Evolutionary conservation across 2,113 vertebrate genomes (phyloP).

Genomic region (Danio rerio): DNA sequence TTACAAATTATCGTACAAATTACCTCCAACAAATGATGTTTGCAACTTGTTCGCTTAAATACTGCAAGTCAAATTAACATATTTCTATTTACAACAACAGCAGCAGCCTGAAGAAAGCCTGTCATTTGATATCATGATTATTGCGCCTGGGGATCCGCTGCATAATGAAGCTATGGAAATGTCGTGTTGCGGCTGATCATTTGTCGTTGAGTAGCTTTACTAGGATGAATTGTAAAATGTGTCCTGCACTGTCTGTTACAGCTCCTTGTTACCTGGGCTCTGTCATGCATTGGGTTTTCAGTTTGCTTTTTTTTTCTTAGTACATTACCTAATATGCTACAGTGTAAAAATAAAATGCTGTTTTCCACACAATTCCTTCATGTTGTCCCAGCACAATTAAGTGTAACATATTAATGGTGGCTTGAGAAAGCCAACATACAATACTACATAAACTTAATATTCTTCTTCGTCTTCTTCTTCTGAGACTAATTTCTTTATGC

Average conservation of each 20-base stretch:
- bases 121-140: conserved; percentile 50
- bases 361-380: too few relatives aligned
- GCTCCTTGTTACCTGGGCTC: not conserved
- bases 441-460: too few relatives aligned
- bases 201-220: conserved; percentile 26
- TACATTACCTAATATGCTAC: too few relatives aligned
- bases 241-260: conserved; percentile 1
- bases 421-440: too few relatives aligned
- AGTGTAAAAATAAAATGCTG: too few relatives aligned
- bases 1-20: conserved; percentile 4
- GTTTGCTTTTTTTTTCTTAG: too few relatives aligned
- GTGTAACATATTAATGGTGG: too few relatives aligned
- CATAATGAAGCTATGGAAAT: conserved; percentile 44
- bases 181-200: conserved; percentile 19
- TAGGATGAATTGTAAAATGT: conserved; percentile 18
- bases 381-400: too few relatives aligned
- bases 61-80: conserved; percentile 43
- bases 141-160: conserved; percentile 9
- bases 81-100: conserved; percentile 54
- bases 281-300: not conserved
- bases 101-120: conserved; percentile 1
- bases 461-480: too few relatives aligned
- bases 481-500: too few relatives aligned
- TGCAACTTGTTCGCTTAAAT: conserved; percentile 40
- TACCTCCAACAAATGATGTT: conserved; percentile 45